These are phyloP conservation scores for Acyrthosiphon pisum DNA, from an alignment of 1,140 invertebrate species.

Conservation along the genomic window DNA sequence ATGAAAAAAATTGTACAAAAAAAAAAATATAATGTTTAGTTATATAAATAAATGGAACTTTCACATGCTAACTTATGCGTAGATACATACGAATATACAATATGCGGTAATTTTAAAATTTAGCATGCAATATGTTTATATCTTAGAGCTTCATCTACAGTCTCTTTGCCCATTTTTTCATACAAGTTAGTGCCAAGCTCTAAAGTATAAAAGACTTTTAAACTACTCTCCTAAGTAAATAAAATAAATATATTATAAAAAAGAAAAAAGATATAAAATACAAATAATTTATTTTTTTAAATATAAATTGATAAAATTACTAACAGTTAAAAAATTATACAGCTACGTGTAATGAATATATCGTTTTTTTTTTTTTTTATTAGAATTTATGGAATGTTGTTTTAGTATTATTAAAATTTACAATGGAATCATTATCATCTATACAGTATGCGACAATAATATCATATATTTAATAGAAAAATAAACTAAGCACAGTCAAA, in stretches of 20 bases:
- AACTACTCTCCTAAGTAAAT: slow-evolving; percentile 43
- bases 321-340: slow-evolving; percentile 52
- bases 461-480: slow-evolving; percentile 51
- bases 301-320: slow-evolving; percentile 54
- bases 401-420: slow-evolving; percentile 37
- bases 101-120: slow-evolving; percentile 51
- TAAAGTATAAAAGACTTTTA: slow-evolving; percentile 53
- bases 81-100: slow-evolving; percentile 54
- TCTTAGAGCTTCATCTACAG: slow-evolving; percentile 48
- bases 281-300: slow-evolving; percentile 49
- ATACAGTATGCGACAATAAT: slow-evolving; percentile 37
- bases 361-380: slow-evolving; percentile 6
- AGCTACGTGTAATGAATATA: slow-evolving; percentile 42
- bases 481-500: slow-evolving; percentile 57
- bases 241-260: slow-evolving; percentile 54
- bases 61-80: slow-evolving; percentile 51
- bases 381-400: slow-evolving; percentile 48
- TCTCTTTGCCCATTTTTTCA: slow-evolving; percentile 49
- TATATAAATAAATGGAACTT: slow-evolving; percentile 53
- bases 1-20: slow-evolving; percentile 17
- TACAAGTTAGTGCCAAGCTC: slow-evolving; percentile 57
- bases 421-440: slow-evolving; percentile 21
- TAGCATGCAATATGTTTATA: slow-evolving; percentile 53
- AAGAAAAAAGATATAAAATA: slow-evolving; percentile 56
- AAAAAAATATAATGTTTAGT: slow-evolving; percentile 30